Evolutionary conservation across 2,113 vertebrate genomes (phyloP), one percentile per base, ranked within the genome.

Genomic region (Odobenus rosmarus): DNA sequence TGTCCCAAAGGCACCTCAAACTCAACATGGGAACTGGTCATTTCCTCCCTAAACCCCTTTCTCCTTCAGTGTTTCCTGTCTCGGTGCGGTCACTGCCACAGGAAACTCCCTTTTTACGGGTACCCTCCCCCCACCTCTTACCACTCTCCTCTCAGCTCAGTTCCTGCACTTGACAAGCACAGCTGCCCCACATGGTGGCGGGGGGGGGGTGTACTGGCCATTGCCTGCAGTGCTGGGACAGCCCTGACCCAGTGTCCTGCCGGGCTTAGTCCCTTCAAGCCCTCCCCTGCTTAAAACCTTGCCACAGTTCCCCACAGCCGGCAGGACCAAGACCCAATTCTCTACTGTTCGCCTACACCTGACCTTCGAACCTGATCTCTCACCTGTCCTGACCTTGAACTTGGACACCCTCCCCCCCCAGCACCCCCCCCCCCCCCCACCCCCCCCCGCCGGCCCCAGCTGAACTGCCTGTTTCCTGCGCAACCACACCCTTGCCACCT

Each of bases 351-450:
- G 87, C 51, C 10, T 49, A 67, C 5, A 12, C 26, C 5, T 13
- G 5, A 55, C 26, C 46, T 24, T 36, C 0, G 1, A n/a, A 15
- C n/a, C 79, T 12, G 7, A 3, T 2, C n/a, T 33, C n/a, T 4
- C 62, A 1, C 28, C 14, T 19, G 19, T 3, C 28, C 33, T 8
- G 1, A 9, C 81, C 19, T 51, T 31, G 26, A 61, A 33, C 28
- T 9, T 9, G 51, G 12, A 19, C 42, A 57, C 36, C 19, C 15
- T 6, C 42, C 42, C 42, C 42, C 42, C 42, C n/a, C n/a, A n/a
- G n/a, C n/a, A n/a, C n/a, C n/a, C n/a, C n/a, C n/a, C n/a, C n/a
- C n/a, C n/a, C n/a, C n/a, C n/a, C n/a, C n/a, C n/a, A n/a, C n/a
- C 15, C 42, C 42, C 42, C 42, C 42, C 42, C 42, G 5, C 46